Conservation (phyloP, 1,140 invertebrate species). For the Archivesica marissinica region DNA sequence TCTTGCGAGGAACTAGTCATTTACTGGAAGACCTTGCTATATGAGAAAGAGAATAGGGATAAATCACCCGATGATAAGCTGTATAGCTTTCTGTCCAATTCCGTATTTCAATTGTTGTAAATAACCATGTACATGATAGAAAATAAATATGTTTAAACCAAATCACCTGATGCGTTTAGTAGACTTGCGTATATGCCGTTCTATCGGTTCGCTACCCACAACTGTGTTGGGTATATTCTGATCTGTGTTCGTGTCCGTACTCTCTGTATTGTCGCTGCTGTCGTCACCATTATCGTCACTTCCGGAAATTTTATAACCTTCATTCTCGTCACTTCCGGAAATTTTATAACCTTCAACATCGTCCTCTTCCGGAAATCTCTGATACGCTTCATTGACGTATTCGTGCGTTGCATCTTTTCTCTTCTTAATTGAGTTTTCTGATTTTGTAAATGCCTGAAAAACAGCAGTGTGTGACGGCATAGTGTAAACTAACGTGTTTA, state of each 20-base stretch:
- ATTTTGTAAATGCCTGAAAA: conserved; percentile 8
- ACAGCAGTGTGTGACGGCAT: no score
- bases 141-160: no score
- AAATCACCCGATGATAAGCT: neutral
- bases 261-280: neutral
- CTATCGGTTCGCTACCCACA: neutral
- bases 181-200: conserved; percentile 7
- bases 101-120: no score
- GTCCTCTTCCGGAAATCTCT: conserved; percentile 36
- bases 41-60: neutral
- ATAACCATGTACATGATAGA: no score
- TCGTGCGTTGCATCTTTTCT: neutral
- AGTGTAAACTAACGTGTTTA: no score
- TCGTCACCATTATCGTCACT: conserved; percentile 19
- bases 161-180: conserved; percentile 30
- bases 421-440: neutral
- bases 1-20: neutral
- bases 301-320: no score
- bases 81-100: no score
- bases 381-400: conserved; percentile 26
- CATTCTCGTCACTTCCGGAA: conserved; percentile 40
- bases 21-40: neutral
- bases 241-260: neutral
- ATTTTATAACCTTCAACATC: conserved; percentile 35
- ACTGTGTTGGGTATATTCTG: conserved; percentile 1